These are phyloP conservation scores for Pyrocephalus nanus DNA, from an alignment of 2,797 vertebrate species.

Conservation along the genomic window DNA sequence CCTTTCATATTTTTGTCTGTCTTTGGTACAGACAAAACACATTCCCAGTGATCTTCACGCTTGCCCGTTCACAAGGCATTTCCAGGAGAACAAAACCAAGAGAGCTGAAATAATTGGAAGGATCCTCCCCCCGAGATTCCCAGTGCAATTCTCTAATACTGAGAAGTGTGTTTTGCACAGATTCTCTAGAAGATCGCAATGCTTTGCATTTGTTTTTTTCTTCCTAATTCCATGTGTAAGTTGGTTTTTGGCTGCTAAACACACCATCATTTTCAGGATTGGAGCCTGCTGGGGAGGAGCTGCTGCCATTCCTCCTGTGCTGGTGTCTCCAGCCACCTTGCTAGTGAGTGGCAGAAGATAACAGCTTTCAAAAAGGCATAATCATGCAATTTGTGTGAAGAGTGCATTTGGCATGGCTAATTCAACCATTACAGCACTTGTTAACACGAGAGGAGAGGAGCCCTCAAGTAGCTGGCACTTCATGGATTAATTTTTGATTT, in stretches of 20 bases:
- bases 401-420: conserved; percentile 8
- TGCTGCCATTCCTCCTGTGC: not conserved
- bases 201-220: not conserved
- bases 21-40: not conserved
- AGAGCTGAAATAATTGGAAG: not conserved
- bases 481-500: conserved; percentile 5
- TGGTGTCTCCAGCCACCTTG: conserved; percentile 11
- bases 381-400: conserved; percentile 38
- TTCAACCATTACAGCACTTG: conserved; percentile 12
- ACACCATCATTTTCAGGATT: not conserved
- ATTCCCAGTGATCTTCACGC: not conserved
- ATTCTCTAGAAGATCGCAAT: not conserved
- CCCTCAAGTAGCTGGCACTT: not conserved
- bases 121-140: not conserved
- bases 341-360: conserved; percentile 9
- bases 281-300: not conserved
- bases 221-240: not conserved
- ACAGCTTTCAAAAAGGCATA: conserved; percentile 12
- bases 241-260: not conserved
- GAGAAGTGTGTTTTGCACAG: not conserved
- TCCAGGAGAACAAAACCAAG: not conserved
- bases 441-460: not conserved
- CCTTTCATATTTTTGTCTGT: not conserved
- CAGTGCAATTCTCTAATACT: not conserved
- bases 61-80: not conserved